Conservation (phyloP, 2,888 invertebrate genomes). For the Melieria omissa region DNA sequence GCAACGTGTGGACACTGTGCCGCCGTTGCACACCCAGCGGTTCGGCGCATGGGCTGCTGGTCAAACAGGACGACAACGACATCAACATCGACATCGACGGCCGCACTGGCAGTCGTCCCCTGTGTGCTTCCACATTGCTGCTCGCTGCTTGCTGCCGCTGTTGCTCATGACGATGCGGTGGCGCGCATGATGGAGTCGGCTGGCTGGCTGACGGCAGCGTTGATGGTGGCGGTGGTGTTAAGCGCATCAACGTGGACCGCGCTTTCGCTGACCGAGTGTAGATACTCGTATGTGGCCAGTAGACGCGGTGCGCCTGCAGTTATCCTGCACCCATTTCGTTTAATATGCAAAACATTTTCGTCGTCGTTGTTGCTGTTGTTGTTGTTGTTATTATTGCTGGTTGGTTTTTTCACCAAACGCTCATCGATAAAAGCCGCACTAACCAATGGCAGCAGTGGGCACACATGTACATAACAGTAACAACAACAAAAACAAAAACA, state of each 20-base stretch:
- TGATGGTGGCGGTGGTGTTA: background rate
- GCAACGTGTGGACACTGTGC: conserved; percentile 11
- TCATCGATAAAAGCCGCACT: conserved; percentile 48
- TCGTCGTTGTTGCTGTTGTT: conserved; percentile 18
- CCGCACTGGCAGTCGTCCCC: background rate
- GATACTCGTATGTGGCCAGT: background rate
- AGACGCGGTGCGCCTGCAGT: background rate
- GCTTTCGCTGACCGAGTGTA: background rate
- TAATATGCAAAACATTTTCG: conserved; percentile 39
- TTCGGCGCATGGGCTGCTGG: conserved; percentile 18
- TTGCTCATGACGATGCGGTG: background rate
- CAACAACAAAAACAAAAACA: background rate
- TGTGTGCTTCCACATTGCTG: background rate
- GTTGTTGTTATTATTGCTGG: conserved; percentile 17
- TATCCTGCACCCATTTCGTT: conserved; percentile 39
- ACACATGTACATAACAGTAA: conserved; percentile 17
- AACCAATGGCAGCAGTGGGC: conserved; percentile 47
- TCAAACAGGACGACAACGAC: conserved; percentile 15
- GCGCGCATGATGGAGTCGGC: background rate
- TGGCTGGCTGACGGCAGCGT: background rate
- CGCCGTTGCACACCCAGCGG: conserved; percentile 3
- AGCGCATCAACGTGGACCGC: background rate
- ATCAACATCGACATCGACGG: background rate
- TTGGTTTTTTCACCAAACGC: conserved; percentile 24
- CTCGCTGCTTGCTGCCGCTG: background rate